Evolutionary conservation across 2,797 vertebrate genomes (phyloP).

Genomic region (Champsocephalus gunnari): DNA sequence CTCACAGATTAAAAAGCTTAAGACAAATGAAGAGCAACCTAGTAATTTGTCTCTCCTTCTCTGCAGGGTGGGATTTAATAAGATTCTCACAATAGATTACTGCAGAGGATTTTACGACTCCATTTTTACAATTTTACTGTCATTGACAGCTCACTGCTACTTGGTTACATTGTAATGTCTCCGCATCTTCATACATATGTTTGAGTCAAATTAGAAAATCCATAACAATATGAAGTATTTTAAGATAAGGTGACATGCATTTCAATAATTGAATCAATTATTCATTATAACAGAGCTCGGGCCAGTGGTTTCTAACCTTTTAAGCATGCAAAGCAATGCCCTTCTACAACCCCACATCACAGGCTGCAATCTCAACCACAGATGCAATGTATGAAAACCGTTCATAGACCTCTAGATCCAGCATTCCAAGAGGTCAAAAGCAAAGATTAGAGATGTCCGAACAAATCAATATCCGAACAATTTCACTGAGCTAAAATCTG

Average conservation of each 20-base stretch:
- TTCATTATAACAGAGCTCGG: slow-evolving; percentile 15
- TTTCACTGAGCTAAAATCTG: too few species aligned
- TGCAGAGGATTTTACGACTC: slow-evolving; percentile 37
- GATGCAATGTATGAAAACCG: too few species aligned
- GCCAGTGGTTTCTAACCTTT: slow-evolving; percentile 5
- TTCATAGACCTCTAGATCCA: too few species aligned
- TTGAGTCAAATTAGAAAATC: slow-evolving; percentile 18
- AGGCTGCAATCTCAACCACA: neutral
- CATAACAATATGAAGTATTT: neutral
- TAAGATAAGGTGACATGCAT: neutral
- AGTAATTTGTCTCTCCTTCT: slow-evolving; percentile 44
- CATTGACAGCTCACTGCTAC: slow-evolving; percentile 33
- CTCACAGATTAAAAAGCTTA: slow-evolving; percentile 60
- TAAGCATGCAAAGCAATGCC: slow-evolving; percentile 6
- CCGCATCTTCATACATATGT: slow-evolving; percentile 1
- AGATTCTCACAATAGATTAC: slow-evolving; percentile 60
- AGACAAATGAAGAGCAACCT: slow-evolving; percentile 57
- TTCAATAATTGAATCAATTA: slow-evolving; percentile 18
- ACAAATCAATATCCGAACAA: too few species aligned
- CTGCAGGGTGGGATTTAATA: slow-evolving; percentile 61
- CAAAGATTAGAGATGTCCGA: too few species aligned
- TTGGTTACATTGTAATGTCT: slow-evolving; percentile 32
- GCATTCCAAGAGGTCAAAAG: too few species aligned
- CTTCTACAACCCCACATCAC: slow-evolving; percentile 23
- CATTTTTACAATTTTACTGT: slow-evolving; percentile 46